Evolutionary conservation across 2,888 invertebrate genomes (phyloP), one percentile per base, ranked within the genome.

Genomic region (Chelonus formosanus): DNA sequence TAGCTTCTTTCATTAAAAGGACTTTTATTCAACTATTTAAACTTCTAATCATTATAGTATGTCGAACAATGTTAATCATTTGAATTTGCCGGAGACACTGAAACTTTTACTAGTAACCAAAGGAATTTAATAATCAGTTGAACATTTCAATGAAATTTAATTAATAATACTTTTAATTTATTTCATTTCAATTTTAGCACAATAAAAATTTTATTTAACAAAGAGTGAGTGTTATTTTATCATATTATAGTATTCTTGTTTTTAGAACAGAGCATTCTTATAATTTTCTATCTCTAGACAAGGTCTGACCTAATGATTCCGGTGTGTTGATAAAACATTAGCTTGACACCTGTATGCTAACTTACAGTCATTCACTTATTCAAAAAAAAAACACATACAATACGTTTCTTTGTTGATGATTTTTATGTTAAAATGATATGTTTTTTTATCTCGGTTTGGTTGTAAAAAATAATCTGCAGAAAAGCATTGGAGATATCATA

Each of bases 291-390:
- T 59, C 59, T 59, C 48, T 31, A 40, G 50, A 50, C 52, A 44
- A 64, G 57, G 57, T 58, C 57, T 57, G 63, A 56, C 40, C 40
- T 5, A 40, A 6, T 40, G 40, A 54, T 48, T 34, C 48, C 20
- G 48, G 35, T 5, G 8, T n/a, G 59, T 50, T 58, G 55, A 59
- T 65, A 59, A 54, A 65, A 59, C 59, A 65, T 59, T 31, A 34
- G 35, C 35, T 52, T 57, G 65, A 60, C 65, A 66, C 61, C 65
- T 66, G 65, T 61, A 32, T 48, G 40, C 59, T 50, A 40, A 50
- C 50, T 50, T 47, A 59, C 40, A 34, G 31, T 32, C 34, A 47
- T 45, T 44, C 47, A 35, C 47, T 32, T 40, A 50, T 48, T 48
- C 48, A 60, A 53, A 61, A 57, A 40, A 34, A 35, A 53, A 53